Conservation (phyloP, 23 tunicate species). For the Ascidia mentula region DNA sequence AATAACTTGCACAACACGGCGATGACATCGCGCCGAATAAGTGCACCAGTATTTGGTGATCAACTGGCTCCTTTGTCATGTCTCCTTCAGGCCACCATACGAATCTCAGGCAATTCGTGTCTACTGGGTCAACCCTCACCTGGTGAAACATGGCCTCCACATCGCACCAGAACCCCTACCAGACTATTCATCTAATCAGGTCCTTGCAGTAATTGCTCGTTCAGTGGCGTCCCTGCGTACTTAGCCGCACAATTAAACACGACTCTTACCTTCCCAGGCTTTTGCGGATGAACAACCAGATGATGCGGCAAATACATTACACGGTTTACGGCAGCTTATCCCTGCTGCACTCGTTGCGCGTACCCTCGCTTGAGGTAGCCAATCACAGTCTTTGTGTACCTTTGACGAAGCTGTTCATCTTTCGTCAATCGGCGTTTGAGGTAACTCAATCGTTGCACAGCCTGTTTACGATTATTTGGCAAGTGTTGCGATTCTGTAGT, state of each 20-base stretch:
- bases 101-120: too few species aligned
- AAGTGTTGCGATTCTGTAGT: neutral
- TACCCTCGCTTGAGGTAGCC: slow-evolving; percentile 2
- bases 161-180: too few species aligned
- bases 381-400: neutral
- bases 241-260: neutral
- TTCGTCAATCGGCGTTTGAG: slow-evolving; percentile 10
- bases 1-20: too few species aligned
- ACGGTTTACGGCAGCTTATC: neutral
- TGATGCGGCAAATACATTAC: neutral
- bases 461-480: slow-evolving; percentile 6
- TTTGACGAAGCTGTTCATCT: neutral
- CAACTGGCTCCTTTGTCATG: too few species aligned
- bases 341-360: neutral
- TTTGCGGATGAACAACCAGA: neutral
- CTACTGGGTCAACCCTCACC: too few species aligned
- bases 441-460: neutral
- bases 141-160: too few species aligned
- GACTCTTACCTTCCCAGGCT: neutral
- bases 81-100: too few species aligned
- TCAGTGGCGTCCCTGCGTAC: neutral
- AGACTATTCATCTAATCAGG: neutral
- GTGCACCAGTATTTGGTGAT: too few species aligned
- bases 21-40: too few species aligned
- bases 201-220: neutral